phyloP scores from a whole-genome alignment of 2,888 invertebrate species.

The Teleogryllus oceanicus region DNA sequence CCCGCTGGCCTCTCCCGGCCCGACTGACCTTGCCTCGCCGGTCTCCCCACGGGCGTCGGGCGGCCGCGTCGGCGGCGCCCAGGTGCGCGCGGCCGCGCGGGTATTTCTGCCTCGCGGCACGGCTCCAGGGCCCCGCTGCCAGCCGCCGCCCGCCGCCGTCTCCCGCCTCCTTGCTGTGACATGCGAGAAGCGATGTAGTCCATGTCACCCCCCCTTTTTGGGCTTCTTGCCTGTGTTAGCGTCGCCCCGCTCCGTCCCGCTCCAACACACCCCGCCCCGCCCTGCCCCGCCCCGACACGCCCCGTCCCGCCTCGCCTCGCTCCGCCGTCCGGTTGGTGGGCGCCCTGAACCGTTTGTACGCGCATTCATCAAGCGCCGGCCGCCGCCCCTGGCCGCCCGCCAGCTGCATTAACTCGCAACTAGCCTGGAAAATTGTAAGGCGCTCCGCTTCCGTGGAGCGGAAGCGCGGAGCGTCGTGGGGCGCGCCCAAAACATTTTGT shows the following conservation, averaged over 20 bases:
- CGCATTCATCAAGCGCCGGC: constrained; percentile 3
- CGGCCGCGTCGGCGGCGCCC: too few relatives aligned
- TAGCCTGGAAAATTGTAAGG: background rate
- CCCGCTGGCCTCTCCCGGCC: too few relatives aligned
- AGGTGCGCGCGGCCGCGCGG: too few relatives aligned
- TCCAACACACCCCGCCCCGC: background rate
- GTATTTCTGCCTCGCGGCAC: too few relatives aligned
- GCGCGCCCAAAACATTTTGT: too few relatives aligned
- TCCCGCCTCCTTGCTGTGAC: background rate
- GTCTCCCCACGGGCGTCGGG: too few relatives aligned
- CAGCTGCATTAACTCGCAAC: constrained; percentile 4
- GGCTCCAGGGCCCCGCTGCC: too few relatives aligned
- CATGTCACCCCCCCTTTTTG: too few relatives aligned
- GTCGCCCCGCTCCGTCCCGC: background rate
- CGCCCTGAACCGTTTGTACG: background rate
- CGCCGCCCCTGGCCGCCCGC: background rate
- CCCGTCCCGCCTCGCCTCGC: background rate
- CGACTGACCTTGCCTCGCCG: too few relatives aligned
- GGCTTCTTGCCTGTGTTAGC: background rate
- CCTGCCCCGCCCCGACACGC: background rate
- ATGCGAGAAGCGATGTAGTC: constrained; percentile 10
- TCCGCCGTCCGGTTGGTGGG: background rate
- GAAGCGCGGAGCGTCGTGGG: background rate
- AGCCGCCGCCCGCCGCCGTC: background rate
- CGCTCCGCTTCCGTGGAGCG: background rate